phyloP scores from a whole-genome alignment of 1,140 invertebrate genomes.

The Calliopsis andreniformis region DNA sequence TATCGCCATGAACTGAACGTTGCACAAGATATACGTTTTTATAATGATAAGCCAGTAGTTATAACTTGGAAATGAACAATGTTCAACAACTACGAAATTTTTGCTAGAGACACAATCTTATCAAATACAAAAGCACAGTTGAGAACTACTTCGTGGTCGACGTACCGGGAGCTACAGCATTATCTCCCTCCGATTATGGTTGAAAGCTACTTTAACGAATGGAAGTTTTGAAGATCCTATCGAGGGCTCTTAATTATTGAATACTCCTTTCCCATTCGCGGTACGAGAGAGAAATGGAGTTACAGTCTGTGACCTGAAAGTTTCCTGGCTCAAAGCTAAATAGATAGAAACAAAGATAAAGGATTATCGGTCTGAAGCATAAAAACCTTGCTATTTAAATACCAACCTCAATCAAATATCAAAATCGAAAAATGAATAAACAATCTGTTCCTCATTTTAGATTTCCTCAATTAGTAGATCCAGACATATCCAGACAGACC shows the following conservation, averaged over 20 bases:
- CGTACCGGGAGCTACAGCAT: not conserved
- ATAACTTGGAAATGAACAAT: not conserved
- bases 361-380: no score
- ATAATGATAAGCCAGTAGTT: no score
- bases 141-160: not conserved
- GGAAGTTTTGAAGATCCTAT: slow-evolving; percentile 2
- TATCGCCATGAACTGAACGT: no score
- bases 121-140: not conserved
- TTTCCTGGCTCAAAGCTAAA: no score
- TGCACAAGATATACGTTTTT: no score
- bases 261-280: not conserved
- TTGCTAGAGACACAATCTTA: not conserved
- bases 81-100: not conserved
- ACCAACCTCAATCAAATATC: no score
- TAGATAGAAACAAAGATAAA: no score
- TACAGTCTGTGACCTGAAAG: not conserved
- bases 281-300: not conserved
- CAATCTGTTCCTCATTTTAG: no score
- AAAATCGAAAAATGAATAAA: no score
- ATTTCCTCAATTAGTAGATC: no score
- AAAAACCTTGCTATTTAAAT: no score
- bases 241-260: slow-evolving; percentile 1
- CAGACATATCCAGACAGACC: no score
- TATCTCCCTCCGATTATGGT: not conserved
- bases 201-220: slow-evolving; percentile 10